Evolutionary conservation across 2,888 invertebrate species (phyloP).

Genomic region (Imbricaverruca yamaguchii): DNA sequence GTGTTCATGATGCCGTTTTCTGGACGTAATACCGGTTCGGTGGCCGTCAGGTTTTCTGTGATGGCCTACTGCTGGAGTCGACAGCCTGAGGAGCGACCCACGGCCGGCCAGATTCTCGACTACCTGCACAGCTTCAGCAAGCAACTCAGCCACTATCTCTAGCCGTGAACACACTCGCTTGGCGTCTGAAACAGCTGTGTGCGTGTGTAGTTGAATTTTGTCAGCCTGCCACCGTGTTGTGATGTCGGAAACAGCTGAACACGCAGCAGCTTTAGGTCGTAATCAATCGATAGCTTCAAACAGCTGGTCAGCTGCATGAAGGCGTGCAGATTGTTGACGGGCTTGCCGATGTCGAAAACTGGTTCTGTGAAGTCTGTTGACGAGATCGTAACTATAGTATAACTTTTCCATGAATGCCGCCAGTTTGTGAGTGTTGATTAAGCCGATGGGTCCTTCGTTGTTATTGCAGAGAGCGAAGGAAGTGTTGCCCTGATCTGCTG

Average conservation of each 20-base stretch:
- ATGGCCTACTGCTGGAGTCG: constrained; percentile 33
- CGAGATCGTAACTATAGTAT: neutral
- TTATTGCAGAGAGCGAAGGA: neutral
- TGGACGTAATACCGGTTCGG: too few relatives aligned
- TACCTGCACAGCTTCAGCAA: constrained; percentile 32
- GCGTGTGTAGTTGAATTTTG: too few relatives aligned
- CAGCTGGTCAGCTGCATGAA: neutral
- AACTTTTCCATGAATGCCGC: neutral
- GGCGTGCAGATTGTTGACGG: too few relatives aligned
- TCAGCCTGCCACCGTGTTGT: too few relatives aligned
- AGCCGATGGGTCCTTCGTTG: neutral
- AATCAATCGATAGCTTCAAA: neutral
- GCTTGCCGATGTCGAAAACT: too few relatives aligned
- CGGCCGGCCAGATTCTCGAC: constrained; percentile 29
- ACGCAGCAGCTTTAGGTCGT: neutral
- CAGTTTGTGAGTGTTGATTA: neutral
- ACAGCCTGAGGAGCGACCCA: constrained; percentile 29
- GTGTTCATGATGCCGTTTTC: too few relatives aligned
- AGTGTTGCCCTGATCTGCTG: too few relatives aligned
- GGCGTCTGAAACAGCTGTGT: neutral
- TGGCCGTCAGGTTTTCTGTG: constrained; percentile 30
- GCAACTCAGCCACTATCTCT: constrained; percentile 32
- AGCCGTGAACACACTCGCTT: neutral
- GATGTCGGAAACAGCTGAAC: too few relatives aligned
- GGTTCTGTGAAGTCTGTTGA: neutral